A percentile compares a stretch with the other conserved stretches of the same genome.
Evolutionary conservation across 2,888 invertebrate genomes (phyloP).

Genomic region (Lasius platythorax): DNA sequence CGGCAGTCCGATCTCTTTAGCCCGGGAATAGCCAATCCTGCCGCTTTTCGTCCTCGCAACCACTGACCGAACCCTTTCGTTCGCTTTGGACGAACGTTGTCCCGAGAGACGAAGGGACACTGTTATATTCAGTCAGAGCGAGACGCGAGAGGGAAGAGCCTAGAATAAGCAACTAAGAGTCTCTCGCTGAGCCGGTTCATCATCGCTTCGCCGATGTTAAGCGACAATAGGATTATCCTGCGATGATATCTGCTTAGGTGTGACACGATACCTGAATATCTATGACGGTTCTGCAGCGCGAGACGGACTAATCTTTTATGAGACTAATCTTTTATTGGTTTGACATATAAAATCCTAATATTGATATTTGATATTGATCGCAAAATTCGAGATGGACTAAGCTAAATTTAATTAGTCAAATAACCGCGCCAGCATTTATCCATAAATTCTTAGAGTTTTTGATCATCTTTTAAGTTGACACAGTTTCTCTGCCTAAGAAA

Average conservation of each 20-base stretch:
- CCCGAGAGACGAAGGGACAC: slow-evolving; percentile 35
- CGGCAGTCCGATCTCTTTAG: slow-evolving; percentile 62
- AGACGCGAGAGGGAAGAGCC: slow-evolving; percentile 16
- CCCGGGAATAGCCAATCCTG: slow-evolving; percentile 63
- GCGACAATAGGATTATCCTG: slow-evolving; percentile 40
- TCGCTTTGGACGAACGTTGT: slow-evolving; percentile 25
- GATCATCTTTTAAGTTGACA: neutral
- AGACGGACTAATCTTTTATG: neutral
- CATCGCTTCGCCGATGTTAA: slow-evolving; percentile 69
- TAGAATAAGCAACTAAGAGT: slow-evolving; percentile 58
- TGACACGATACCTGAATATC: neutral
- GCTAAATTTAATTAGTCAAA: neutral
- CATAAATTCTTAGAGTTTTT: neutral
- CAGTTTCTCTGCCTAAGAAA: neutral
- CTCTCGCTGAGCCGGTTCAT: slow-evolving; percentile 70
- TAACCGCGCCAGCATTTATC: neutral
- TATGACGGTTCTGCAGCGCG: neutral
- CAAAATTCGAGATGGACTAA: neutral
- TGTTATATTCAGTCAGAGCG: neutral
- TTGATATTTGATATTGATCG: neutral
- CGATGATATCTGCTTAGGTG: neutral
- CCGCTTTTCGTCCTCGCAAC: slow-evolving; percentile 52
- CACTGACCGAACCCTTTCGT: slow-evolving; percentile 30
- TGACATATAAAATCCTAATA: slow-evolving; percentile 6
- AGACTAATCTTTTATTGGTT: neutral